These are phyloP conservation scores for Agonopterix heracliana DNA, from an alignment of 2,888 invertebrate species.

Conservation along the genomic window DNA sequence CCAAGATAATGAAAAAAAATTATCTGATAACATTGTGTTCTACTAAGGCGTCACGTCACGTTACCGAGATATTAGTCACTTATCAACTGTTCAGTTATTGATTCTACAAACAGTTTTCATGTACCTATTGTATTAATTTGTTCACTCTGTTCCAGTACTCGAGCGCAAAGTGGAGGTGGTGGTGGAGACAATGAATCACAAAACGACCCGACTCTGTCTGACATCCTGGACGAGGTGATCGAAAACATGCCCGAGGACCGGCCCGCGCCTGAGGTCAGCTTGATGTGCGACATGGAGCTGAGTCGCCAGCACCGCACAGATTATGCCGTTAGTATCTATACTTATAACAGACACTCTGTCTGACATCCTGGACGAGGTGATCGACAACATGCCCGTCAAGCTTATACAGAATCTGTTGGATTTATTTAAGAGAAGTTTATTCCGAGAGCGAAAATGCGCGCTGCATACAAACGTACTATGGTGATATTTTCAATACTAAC, in stretches of 20 bases:
- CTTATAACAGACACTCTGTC: constrained; percentile 73
- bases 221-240: constrained; percentile 90
- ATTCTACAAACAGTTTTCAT: too few species aligned
- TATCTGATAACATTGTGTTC: too few species aligned
- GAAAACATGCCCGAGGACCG: constrained; percentile 84
- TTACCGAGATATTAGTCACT: too few species aligned
- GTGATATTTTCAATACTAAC: too few species aligned
- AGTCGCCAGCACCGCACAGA: constrained; percentile 26
- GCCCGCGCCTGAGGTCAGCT: constrained; percentile 40
- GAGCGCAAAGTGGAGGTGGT: constrained; percentile 47
- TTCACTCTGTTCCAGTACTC: constrained; percentile 21
- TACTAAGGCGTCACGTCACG: too few species aligned
- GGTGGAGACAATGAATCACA: constrained; percentile 56
- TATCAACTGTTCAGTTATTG: too few species aligned
- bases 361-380: constrained; percentile 89
- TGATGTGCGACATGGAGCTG: constrained; percentile 31
- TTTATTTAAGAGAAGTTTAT: too few species aligned
- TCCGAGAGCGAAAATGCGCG: too few species aligned
- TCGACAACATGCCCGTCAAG: constrained; percentile 82
- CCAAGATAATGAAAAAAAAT: too few species aligned
- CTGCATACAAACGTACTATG: too few species aligned
- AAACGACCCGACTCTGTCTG: constrained; percentile 84
- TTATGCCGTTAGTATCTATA: constrained; percentile 20
- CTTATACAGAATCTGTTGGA: too few species aligned
- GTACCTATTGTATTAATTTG: too few species aligned